Conservation (phyloP, 2,888 invertebrate species). For the Phyto melanocephala region DNA sequence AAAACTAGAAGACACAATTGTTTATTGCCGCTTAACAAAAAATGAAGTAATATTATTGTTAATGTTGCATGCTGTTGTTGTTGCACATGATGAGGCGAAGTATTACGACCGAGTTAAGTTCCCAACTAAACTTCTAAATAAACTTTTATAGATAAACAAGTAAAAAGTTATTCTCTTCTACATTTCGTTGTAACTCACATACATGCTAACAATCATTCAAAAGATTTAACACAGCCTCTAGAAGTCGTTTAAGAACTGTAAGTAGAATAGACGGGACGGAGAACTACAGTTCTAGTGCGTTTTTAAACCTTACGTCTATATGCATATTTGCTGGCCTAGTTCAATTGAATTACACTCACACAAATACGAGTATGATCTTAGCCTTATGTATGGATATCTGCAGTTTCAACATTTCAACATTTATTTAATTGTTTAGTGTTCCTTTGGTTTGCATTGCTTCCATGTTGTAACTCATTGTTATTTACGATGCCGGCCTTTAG, state of each 20-base stretch:
- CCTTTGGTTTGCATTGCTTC: neutral
- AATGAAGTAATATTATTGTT: conserved; percentile 36
- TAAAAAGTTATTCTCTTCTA: neutral
- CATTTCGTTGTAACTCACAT: neutral
- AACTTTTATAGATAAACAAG: conserved; percentile 21
- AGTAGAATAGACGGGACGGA: neutral
- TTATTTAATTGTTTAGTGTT: conserved; percentile 26
- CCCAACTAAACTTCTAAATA: conserved; percentile 13
- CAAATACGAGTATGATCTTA: too few species aligned
- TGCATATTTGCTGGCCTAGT: conserved; percentile 8
- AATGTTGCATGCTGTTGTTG: conserved; percentile 7
- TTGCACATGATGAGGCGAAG: neutral
- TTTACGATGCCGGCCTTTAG: conserved; percentile 20
- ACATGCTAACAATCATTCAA: neutral
- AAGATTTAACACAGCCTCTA: neutral
- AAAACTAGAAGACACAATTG: conserved; percentile 20
- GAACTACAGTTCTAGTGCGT: neutral
- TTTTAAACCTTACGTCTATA: too few species aligned
- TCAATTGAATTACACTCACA: conserved; percentile 37
- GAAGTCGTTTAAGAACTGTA: neutral
- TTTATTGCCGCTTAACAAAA: conserved; percentile 20
- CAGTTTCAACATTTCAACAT: neutral
- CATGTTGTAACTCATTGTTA: conserved; percentile 24
- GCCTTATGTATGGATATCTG: neutral
- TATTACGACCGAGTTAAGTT: neutral